These are phyloP conservation scores for Tychaedon coryphoeus DNA, from an alignment of 2,113 vertebrate species.

Conservation along the genomic window DNA sequence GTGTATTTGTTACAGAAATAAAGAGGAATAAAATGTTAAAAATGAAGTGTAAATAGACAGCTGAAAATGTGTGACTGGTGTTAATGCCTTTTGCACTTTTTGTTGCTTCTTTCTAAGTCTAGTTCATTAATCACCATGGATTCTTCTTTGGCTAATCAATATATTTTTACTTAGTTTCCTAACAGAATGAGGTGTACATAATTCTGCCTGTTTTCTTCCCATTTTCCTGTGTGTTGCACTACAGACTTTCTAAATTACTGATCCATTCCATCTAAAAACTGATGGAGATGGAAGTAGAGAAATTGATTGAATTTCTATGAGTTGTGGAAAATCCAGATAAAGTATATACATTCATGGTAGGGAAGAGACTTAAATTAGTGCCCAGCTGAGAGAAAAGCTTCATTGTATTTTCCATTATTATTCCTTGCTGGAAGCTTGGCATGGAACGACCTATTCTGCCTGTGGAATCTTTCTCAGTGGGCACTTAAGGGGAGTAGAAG, in stretches of 20 bases:
- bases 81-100: background rate
- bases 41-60: background rate
- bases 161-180: background rate
- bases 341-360: background rate
- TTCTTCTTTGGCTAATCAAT: background rate
- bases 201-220: background rate
- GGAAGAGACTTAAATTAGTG: background rate
- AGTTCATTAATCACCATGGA: accelerated
- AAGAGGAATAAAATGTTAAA: background rate
- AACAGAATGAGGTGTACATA: background rate
- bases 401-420: background rate
- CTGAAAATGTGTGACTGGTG: background rate
- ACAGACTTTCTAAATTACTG: background rate
- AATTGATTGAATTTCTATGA: background rate
- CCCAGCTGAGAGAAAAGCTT: background rate
- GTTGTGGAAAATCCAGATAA: background rate
- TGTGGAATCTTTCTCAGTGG: background rate
- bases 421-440: background rate
- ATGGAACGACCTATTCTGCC: background rate
- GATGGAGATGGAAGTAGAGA: background rate
- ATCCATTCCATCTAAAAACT: background rate
- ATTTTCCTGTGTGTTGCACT: background rate
- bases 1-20: background rate
- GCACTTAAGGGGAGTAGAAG: background rate
- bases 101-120: background rate